A percentile compares a stretch with the other conserved stretches of the same genome.
phyloP scores from a whole-genome alignment of 1,140 invertebrate genomes.

The Hyposmocoma kahamanoa region DNA sequence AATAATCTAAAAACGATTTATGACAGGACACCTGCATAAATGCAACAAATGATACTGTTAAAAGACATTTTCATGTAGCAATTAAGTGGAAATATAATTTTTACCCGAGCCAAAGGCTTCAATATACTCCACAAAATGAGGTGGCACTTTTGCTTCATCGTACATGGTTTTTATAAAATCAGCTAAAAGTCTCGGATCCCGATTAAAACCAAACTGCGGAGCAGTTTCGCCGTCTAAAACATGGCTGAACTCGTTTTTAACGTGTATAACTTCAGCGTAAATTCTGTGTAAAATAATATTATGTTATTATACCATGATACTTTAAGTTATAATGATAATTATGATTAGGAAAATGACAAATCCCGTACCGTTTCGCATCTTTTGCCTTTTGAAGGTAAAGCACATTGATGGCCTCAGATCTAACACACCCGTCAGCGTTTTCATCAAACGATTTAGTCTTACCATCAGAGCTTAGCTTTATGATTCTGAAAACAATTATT shows the following conservation, averaged over 20 bases:
- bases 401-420: conserved; percentile 81
- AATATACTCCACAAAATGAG: conserved; percentile 78
- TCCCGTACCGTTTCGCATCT: conserved; percentile 78
- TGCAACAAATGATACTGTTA: no score
- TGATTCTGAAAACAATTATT: conserved; percentile 62
- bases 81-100: background rate
- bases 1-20: no score
- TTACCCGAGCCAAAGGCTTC: conserved; percentile 83
- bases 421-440: conserved; percentile 79
- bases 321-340: conserved; percentile 61
- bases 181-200: conserved; percentile 65
- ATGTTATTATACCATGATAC: background rate
- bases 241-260: conserved; percentile 73
- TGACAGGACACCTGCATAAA: no score
- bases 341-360: conserved; percentile 12
- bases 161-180: conserved; percentile 78
- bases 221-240: conserved; percentile 13
- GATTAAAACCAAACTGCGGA: conserved; percentile 66
- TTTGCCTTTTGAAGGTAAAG: conserved; percentile 87
- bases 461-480: conserved; percentile 82
- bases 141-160: conserved; percentile 76
- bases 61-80: background rate
- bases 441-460: conserved; percentile 88
- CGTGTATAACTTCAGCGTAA: conserved; percentile 81
- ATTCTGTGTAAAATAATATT: conserved; percentile 47